phyloP scores from a whole-genome alignment of 2,888 invertebrate genomes.

The Poecilus cupreus region DNA sequence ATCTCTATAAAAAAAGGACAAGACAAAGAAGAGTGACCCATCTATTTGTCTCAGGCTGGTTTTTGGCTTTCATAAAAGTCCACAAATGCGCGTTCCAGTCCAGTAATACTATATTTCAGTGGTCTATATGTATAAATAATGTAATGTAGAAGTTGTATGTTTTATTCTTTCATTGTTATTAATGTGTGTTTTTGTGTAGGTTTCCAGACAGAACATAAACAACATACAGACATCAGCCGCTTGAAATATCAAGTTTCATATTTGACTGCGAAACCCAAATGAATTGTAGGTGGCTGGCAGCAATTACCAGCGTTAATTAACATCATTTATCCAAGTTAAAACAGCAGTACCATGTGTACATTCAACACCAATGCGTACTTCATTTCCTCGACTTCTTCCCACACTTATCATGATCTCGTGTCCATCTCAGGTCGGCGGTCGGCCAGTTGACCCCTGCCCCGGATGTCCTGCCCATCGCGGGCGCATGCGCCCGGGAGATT shows the following conservation, averaged over 20 bases:
- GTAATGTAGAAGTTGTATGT: too few species aligned
- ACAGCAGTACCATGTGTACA: conserved; percentile 2
- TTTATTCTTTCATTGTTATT: too few species aligned
- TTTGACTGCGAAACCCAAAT: background rate
- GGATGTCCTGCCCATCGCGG: conserved; percentile 2
- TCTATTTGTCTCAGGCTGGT: too few species aligned
- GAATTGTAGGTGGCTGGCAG: background rate
- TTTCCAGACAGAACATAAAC: too few species aligned
- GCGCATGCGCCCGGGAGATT: conserved; percentile 13
- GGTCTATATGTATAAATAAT: too few species aligned
- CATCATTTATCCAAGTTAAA: background rate
- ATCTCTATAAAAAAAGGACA: too few species aligned
- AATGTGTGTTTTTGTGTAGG: too few species aligned
- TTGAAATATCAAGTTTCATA: background rate
- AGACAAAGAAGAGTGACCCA: too few species aligned
- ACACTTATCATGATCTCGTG: conserved; percentile 21
- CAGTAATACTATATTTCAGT: too few species aligned
- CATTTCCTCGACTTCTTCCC: conserved; percentile 37
- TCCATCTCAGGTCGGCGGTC: background rate
- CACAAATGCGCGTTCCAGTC: too few species aligned
- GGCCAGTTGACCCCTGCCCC: background rate
- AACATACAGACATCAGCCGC: too few species aligned
- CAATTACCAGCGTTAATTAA: background rate
- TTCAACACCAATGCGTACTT: conserved; percentile 19
- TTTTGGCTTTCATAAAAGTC: too few species aligned